Base-by-base conservation (phyloP, 2,113 vertebrate genomes). In the Channa maculata region DNA sequence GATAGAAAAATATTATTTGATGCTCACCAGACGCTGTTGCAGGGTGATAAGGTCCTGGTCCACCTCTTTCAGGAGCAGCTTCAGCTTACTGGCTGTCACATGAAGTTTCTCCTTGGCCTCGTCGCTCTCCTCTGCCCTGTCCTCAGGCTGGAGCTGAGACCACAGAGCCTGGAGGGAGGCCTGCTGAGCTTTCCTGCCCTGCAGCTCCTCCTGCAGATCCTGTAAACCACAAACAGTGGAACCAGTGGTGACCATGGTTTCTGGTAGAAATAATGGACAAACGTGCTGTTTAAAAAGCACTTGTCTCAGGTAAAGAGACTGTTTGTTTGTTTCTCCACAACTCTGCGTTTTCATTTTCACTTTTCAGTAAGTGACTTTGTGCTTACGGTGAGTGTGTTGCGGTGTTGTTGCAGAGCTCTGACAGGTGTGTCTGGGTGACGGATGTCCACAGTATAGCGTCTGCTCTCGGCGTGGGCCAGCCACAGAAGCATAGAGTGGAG, bases 401-500 rank as follows among this genome's bases (percentile, higher is more conserved):
- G 88, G 73, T 94, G 88, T 13, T 93, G 93, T 69, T 88, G 86
- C 61, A 95, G 84, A 3, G 49, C 57, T 44, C 73, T 72, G 33
- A 61, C 88, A 4, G 93, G 86, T 2, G 93, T 89, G 14, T 84
- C 79, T 0, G 86, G 85, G 65, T 94, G 80, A 2, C 80, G 38
- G 63, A 95, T 76, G 44, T 91, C 91, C 24, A 94, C 94, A 0
- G 91, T 71, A 12, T 86, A 93, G 61, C 95, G 90, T 37, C 86
- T 90, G 70, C 92, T 94, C 74, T 98, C 97, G 0, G 95, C 96
- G 8, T 92, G 92, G 2, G 93, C 94, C 65, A 99, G 81, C 96
- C 97, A 99, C 78, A 97, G 88, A 65, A 98, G 89, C 71, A 98
- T 91, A 2, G 93, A 93, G 66, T 97, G 96, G 55, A 95, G 96